Evolutionary conservation across 2,888 invertebrate genomes (phyloP), one percentile per base, ranked within the genome.

Genomic region (Stenodema calcarata): DNA sequence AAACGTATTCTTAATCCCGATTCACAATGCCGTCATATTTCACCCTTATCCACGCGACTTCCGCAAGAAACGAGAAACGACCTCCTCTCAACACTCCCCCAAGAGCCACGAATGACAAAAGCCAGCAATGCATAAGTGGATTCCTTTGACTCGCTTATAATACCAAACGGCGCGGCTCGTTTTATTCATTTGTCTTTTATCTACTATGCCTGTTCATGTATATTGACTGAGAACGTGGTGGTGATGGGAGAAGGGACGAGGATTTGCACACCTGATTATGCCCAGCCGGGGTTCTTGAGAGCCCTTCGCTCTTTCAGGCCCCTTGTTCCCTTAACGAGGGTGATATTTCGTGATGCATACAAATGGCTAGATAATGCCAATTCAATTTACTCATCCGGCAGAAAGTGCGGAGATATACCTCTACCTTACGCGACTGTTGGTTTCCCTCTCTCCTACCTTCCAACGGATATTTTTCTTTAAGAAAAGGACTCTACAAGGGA

Each of bases 311-410:
- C 75, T 27, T 35, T 7, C 7, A 28, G 54, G 28, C 35, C 84
- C 28, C 84, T 84, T 84, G 84, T 84, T 84, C 84, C 84, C 84
- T 84, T 84, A 84, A 84, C 84, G 84, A 84, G 84, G 84, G 84
- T 84, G 84, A 84, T 84, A 84, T 84, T 84, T 84, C 84, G 84
- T 84, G 84, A 84, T 84, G 84, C 84, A 84, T 84, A 84, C 84
- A 84, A 84, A 84, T 84, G 84, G 84, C 73, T 44, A 84, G 84
- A 84, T 84, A 84, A 84, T 84, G 84, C 84, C 84, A 84, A 84
- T 84, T 84, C 84, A 84, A 84, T 84, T 84, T 84, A 84, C 84
- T 84, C 84, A 75, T 84, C 84, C 73, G 84, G 44, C 75, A 80
- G 80, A 54, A 80, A 80, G 50, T 28, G 3, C n/a, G 27, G 12